Base-by-base conservation (phyloP, 92 coral and sea anemone genomes). In the Pocillopora meandrina region DNA sequence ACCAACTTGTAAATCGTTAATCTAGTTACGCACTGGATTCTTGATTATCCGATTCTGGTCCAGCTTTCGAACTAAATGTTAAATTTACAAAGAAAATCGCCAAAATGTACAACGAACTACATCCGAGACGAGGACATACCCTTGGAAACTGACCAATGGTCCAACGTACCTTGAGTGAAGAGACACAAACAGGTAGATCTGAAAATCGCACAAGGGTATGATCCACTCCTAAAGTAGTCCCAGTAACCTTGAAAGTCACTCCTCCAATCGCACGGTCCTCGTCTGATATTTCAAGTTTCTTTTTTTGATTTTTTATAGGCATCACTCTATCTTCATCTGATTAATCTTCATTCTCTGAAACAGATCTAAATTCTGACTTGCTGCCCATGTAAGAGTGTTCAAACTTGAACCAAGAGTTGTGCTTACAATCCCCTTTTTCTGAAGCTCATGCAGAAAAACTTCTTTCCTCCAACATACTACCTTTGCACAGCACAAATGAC, bases 401-500 rank as follows among this genome's bases (percentile, higher is more conserved):
- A 35, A 70, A 15, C 33, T 49, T 17, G 74, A 55, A 17, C 2
- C 74, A 34, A 70, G 55, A 33, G 1, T 70, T 33, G 74, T 33
- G 36, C 36, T 70, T 13, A 70, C 13, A 34, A 70, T 26, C 17
- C 74, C 74, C 36, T 23, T 70, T 26, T 70, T 55, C 18, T 26
- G 35, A 10, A 70, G 36, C 72, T 67, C 16, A n/a, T n/a, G n/a
- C n/a, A 6, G 36, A 0, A 42, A 23, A n/a, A n/a, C 72, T 67
- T 21, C 72, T 34, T n/a, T 67, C n/a, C 4, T 33, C 70, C 70
- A 65, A 21, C 12, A 65, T 33, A 10, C 36, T 1, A n/a, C 70
- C 70, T 20, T 65, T 65, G 70, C 26, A 65, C 70, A 65, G 14
- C 10, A 65, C 70, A 65, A 65, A 65, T 65, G 33, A 65, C 70